These are phyloP conservation scores for Hippolais icterina DNA, from an alignment of 2,113 vertebrate species.

Conservation along the genomic window DNA sequence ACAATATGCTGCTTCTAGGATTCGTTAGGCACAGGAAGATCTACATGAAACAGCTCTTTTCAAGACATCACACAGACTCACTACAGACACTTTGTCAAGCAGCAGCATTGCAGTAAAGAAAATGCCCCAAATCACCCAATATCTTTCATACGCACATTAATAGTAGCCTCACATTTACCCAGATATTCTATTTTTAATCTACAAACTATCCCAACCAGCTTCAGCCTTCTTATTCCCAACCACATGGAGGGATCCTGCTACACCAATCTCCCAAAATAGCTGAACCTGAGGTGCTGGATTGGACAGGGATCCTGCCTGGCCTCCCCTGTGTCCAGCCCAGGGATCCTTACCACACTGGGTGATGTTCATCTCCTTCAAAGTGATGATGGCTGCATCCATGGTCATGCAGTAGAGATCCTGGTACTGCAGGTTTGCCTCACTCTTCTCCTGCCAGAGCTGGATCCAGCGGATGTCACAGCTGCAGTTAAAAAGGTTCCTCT, in stretches of 20 bases:
- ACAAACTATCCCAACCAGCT: background rate
- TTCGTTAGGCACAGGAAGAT: background rate
- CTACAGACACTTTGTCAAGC: background rate
- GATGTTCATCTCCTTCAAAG: constrained; percentile 90
- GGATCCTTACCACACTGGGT: constrained; percentile 87
- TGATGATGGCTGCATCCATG: constrained; percentile 79
- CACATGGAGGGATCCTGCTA: background rate
- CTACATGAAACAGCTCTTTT: background rate
- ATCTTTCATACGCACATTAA: background rate
- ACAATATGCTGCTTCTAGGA: background rate
- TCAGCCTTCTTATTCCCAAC: background rate
- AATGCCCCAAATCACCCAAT: background rate
- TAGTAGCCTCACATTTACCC: background rate
- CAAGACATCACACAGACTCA: background rate
- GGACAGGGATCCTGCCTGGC: background rate
- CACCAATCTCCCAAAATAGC: background rate
- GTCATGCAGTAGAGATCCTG: constrained; percentile 89
- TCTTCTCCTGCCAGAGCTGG: constrained; percentile 94
- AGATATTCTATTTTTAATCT: background rate
- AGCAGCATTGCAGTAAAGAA: background rate
- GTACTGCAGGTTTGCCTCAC: constrained; percentile 84
- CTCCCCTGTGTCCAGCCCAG: accelerated
- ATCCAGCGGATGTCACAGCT: constrained; percentile 97
- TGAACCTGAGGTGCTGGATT: background rate
- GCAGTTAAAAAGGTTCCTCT: constrained; percentile 91